phyloP scores from a whole-genome alignment of 2,797 vertebrate genomes.

The Xiphorhynchus erythropygius region DNA sequence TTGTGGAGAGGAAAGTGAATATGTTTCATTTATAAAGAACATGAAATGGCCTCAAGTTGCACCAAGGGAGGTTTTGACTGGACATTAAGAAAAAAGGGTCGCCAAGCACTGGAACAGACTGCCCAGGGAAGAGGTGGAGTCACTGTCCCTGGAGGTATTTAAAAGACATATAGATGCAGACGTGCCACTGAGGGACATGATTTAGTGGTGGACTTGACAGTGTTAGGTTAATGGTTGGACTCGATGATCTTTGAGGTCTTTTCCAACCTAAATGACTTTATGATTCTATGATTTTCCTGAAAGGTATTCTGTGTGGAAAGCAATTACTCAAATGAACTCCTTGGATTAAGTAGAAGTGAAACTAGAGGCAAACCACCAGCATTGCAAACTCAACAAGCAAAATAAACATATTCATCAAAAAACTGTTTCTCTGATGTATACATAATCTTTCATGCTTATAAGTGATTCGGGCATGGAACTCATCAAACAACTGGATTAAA shows the following conservation, averaged over 20 bases:
- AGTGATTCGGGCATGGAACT: not conserved
- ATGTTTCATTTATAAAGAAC: not conserved
- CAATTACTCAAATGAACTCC: not conserved
- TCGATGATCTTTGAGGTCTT: not conserved
- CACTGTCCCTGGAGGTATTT: not conserved
- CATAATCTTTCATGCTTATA: constrained; percentile 15
- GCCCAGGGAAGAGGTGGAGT: not conserved
- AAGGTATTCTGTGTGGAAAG: not conserved
- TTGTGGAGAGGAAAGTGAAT: not conserved
- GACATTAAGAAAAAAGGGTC: not conserved
- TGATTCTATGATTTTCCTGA: not conserved
- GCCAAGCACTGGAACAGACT: not conserved
- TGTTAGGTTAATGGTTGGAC: not conserved
- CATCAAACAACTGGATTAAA: constrained; percentile 24
- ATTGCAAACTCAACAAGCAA: not conserved
- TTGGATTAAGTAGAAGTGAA: not conserved
- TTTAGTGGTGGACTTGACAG: not conserved
- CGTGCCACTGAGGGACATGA: not conserved
- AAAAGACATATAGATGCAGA: not conserved
- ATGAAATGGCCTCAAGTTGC: not conserved
- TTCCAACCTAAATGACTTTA: not conserved
- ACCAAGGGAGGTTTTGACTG: not conserved
- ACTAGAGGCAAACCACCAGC: not conserved
- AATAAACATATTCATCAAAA: not conserved
- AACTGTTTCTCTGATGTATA: not conserved